A percentile compares a stretch with the other conserved stretches of the same genome.
Conservation (phyloP, 2,113 vertebrate genomes). For the Piaya cayana region DNA sequence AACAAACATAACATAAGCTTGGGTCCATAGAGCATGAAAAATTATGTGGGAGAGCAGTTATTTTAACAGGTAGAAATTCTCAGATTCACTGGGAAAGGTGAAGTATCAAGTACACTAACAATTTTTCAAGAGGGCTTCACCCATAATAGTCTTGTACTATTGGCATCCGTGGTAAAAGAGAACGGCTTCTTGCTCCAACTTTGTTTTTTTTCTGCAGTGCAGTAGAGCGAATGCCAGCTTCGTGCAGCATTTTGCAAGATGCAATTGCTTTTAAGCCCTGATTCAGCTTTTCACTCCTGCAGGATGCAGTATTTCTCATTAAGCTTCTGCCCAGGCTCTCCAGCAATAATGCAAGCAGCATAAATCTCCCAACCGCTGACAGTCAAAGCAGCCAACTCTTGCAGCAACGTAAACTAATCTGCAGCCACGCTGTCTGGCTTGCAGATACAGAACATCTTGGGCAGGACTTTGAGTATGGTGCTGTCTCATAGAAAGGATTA, state of each 20-base stretch:
- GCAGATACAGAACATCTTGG: background rate
- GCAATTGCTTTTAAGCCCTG: background rate
- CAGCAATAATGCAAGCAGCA: background rate
- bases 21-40: background rate
- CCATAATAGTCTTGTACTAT: background rate
- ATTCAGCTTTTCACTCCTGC: conserved; percentile 14
- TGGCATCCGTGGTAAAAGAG: background rate
- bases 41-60: background rate
- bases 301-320: background rate
- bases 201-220: conserved; percentile 57
- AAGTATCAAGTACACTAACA: background rate
- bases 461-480: background rate
- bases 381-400: background rate
- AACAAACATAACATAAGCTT: conserved; percentile 2
- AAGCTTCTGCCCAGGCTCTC: conserved; percentile 19
- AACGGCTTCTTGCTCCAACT: background rate
- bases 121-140: background rate
- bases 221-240: background rate
- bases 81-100: conserved; percentile 2
- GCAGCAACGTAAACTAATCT: background rate
- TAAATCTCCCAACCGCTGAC: background rate
- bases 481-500: background rate
- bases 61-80: conserved; percentile 16
- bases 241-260: conserved; percentile 22
- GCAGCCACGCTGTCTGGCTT: background rate